Percentiles rank a stretch among this genome's conserved stretches.
phyloP scores from a whole-genome alignment of 2,113 vertebrate genomes.

The Dolichotis patagonum region DNA sequence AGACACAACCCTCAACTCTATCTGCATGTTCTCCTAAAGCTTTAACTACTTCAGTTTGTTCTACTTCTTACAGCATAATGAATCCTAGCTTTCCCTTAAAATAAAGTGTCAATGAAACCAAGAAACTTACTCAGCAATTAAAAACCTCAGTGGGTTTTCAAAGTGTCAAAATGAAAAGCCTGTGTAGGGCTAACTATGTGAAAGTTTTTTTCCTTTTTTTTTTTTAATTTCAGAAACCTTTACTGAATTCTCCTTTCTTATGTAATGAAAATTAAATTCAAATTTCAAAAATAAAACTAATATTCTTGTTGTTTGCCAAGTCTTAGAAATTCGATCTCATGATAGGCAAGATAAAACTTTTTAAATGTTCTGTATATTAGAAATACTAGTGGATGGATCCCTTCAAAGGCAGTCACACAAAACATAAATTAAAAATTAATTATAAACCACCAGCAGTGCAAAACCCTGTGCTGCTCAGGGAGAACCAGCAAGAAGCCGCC shows the following conservation, averaged over 20 bases:
- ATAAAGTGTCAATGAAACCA: not conserved
- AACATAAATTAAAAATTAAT: not conserved
- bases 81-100: conserved; percentile 44
- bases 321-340: not conserved
- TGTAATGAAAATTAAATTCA: not conserved
- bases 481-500: too few species aligned
- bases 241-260: not conserved
- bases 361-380: not conserved
- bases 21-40: not conserved
- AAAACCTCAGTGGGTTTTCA: conserved; percentile 1
- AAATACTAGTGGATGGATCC: not conserved
- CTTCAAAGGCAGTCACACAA: not conserved
- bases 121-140: not conserved
- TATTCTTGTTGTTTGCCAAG: conserved; percentile 7
- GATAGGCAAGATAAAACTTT: not conserved
- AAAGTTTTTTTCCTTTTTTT: not conserved
- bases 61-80: not conserved
- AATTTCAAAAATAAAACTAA: conserved; percentile 34
- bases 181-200: not conserved
- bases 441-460: not conserved
- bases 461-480: not conserved
- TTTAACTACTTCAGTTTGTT: not conserved
- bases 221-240: conserved; percentile 6
- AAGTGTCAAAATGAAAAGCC: not conserved
- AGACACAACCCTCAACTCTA: not conserved